These are phyloP conservation scores for Champsocephalus esox DNA, from an alignment of 2,797 vertebrate species.

Conservation along the genomic window DNA sequence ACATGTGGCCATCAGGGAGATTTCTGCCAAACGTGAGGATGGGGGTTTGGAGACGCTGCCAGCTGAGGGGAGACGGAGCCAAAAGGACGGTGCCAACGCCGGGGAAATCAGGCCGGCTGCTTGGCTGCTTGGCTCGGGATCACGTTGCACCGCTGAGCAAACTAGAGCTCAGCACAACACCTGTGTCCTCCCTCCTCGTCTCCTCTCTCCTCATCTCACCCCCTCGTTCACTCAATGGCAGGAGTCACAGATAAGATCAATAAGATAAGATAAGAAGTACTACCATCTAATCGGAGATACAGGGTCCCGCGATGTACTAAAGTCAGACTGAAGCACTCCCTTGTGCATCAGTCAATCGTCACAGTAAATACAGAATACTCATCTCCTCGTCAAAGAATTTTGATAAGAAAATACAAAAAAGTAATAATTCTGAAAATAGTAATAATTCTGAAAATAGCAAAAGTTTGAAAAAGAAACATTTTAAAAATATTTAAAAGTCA, in stretches of 20 bases:
- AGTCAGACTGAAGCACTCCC: no score
- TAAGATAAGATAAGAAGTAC: no score
- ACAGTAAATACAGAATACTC: no score
- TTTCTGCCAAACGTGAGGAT: conserved; percentile 69
- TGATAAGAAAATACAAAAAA: no score
- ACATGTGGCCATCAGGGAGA: conserved; percentile 69
- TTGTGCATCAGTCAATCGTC: no score
- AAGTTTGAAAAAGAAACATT: no score
- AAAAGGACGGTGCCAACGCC: conserved; percentile 57
- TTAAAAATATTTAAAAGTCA: no score
- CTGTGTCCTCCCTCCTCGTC: conserved; percentile 46
- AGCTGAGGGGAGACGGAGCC: conserved; percentile 59
- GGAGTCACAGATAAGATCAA: conserved; percentile 48
- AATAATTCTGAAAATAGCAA: no score
- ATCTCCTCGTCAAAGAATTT: no score
- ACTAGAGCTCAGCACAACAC: conserved; percentile 63
- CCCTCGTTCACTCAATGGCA: conserved; percentile 32
- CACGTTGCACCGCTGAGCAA: conserved; percentile 69
- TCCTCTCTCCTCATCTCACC: background rate
- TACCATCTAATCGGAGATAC: no score
- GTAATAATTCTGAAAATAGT: no score
- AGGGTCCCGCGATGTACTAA: no score
- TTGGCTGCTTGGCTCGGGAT: conserved; percentile 62
- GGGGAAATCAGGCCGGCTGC: conserved; percentile 64
- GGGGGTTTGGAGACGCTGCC: conserved; percentile 59